These are phyloP conservation scores for Pagrus major DNA, from an alignment of 2,113 vertebrate genomes.

Conservation along the genomic window DNA sequence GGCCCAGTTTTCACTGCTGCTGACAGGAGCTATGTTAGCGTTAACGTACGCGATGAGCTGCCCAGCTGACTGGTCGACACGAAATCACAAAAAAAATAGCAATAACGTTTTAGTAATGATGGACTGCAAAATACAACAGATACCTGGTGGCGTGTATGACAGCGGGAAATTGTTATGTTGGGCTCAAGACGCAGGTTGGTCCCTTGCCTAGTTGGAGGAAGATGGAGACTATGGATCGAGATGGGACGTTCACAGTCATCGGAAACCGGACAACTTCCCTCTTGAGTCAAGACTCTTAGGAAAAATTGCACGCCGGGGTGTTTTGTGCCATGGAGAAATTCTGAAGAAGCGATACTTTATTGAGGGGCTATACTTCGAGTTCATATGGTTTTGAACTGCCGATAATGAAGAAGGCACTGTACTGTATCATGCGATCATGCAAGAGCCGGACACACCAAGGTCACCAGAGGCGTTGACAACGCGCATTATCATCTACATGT, in stretches of 20 bases:
- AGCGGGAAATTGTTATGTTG: background rate
- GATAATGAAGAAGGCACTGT: background rate
- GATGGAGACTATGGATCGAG: constrained; percentile 72
- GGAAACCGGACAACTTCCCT: constrained; percentile 29
- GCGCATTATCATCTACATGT: background rate
- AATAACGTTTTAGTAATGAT: background rate
- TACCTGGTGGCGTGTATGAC: constrained; percentile 27
- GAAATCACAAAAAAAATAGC: background rate
- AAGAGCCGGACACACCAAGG: background rate
- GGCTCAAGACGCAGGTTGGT: constrained; percentile 45
- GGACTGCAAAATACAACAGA: background rate
- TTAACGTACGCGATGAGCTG: background rate
- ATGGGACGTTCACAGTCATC: constrained; percentile 21
- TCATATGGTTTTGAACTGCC: too few relatives aligned
- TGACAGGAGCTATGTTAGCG: constrained; percentile 5
- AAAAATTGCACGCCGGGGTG: background rate
- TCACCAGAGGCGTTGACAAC: background rate
- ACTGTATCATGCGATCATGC: background rate
- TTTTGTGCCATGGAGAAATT: background rate
- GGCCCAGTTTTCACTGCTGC: constrained; percentile 62
- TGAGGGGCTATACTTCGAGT: too few relatives aligned
- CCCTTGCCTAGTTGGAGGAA: constrained; percentile 57
- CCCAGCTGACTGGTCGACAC: background rate
- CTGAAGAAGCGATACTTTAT: too few relatives aligned
- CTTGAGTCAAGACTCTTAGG: background rate